Evolutionary conservation across 30 jellyfish, hydroid and myxozoan genomes (phyloP).

Genomic region (Mastigias papua): DNA sequence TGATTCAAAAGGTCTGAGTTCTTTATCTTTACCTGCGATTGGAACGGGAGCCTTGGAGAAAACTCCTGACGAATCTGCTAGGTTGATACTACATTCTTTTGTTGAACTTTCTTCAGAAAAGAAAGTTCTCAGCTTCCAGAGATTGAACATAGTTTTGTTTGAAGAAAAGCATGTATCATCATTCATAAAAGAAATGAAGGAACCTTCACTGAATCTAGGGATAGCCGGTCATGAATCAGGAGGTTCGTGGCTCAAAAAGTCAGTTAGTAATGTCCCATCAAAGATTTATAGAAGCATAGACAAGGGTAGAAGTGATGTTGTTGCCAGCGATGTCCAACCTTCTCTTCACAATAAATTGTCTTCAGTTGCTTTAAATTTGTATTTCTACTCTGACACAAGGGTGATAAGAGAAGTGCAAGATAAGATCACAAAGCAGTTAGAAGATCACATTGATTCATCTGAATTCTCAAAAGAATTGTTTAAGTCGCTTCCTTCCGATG

Average conservation of each 20-base stretch:
- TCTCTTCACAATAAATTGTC: not conserved
- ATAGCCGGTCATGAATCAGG: not conserved
- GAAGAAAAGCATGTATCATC: slow-evolving; percentile 38
- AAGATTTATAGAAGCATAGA: not conserved
- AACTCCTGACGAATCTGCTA: slow-evolving; percentile 41
- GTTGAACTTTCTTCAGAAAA: slow-evolving; percentile 16
- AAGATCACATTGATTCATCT: slow-evolving; percentile 6
- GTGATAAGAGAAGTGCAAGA: not conserved
- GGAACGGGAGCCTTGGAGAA: slow-evolving; percentile 58
- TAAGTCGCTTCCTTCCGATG: not conserved
- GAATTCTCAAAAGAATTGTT: not conserved
- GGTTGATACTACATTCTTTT: slow-evolving; percentile 37
- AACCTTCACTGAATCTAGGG: not conserved
- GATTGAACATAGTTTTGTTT: slow-evolving; percentile 14
- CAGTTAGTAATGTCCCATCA: not conserved
- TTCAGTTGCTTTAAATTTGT: not conserved
- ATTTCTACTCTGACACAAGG: not conserved
- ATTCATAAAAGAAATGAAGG: slow-evolving; percentile 8
- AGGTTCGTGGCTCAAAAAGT: slow-evolving; percentile 17
- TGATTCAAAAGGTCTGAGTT: not conserved
- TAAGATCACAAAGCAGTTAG: not conserved
- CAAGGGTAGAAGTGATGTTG: not conserved
- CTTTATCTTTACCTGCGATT: slow-evolving; percentile 62
- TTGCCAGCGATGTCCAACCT: not conserved
- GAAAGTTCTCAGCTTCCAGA: not conserved